Percentiles rank a stretch among this genome's conserved stretches.
Evolutionary conservation across 2,888 invertebrate genomes (phyloP).

Genomic region (Tenthredo notha): DNA sequence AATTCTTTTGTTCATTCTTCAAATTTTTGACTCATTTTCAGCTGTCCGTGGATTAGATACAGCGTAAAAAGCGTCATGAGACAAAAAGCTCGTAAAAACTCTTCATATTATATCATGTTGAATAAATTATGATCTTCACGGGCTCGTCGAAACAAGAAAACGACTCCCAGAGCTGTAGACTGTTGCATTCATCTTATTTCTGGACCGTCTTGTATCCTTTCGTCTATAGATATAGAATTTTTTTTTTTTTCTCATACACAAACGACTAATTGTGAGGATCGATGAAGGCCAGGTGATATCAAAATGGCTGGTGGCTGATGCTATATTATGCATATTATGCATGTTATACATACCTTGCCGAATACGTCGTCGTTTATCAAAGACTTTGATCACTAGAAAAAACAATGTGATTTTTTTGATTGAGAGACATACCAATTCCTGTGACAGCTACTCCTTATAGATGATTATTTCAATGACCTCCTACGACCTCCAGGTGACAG

Average conservation of each 20-base stretch:
- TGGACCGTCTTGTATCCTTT: not conserved
- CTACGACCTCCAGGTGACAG: slow-evolving; percentile 16
- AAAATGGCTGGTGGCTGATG: not conserved
- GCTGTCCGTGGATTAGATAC: not conserved
- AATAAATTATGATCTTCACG: not conserved
- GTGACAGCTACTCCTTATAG: not conserved
- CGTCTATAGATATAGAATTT: not conserved
- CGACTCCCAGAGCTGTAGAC: not conserved
- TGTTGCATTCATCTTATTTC: not conserved
- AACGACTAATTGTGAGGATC: not conserved
- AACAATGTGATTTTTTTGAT: not conserved
- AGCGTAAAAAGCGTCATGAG: not conserved
- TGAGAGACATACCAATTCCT: not conserved
- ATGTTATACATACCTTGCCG: not conserved
- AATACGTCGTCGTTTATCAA: not conserved
- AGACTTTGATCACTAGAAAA: not conserved
- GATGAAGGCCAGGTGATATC: not conserved
- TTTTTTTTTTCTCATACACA: not conserved
- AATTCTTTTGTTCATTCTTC: not conserved
- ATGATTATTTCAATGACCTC: slow-evolving; percentile 42
- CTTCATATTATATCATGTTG: not conserved
- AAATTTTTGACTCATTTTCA: not conserved
- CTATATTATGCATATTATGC: not conserved
- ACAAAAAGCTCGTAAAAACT: not conserved
- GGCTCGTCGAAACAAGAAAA: not conserved